phyloP scores from a whole-genome alignment of 64 coral and sea anemone genomes.

The Montipora cactus region DNA sequence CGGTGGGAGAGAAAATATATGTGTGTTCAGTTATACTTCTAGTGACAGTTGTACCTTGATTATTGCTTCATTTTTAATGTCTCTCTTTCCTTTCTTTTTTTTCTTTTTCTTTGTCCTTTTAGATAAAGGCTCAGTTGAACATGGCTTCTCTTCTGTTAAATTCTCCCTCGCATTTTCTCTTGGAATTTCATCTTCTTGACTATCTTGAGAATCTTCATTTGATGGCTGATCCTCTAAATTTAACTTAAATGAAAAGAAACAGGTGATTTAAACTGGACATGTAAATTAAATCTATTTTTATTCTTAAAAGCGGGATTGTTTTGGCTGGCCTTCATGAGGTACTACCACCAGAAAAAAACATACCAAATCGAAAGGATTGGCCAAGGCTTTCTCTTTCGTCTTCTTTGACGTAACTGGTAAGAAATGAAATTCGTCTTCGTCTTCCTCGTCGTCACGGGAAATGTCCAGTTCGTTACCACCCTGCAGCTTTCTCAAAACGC shows the following conservation, averaged over 20 bases:
- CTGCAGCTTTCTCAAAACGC: conserved; percentile 79
- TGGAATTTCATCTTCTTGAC: conserved; percentile 32
- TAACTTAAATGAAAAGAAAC: not conserved
- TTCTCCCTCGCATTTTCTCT: not conserved
- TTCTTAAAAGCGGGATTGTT: too few species aligned
- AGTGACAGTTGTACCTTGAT: not conserved
- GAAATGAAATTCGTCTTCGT: conserved; percentile 68
- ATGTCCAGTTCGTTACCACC: conserved; percentile 58
- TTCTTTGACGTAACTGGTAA: conserved; percentile 30
- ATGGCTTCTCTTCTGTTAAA: conserved; percentile 17
- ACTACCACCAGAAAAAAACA: not conserved
- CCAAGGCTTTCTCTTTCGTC: conserved; percentile 23
- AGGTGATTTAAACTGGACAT: too few species aligned
- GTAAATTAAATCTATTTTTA: too few species aligned
- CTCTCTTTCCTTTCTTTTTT: conserved; percentile 52
- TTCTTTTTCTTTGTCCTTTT: conserved; percentile 29
- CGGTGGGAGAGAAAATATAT: too few species aligned
- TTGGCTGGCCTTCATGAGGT: too few species aligned
- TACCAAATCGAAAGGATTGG: conserved; percentile 85
- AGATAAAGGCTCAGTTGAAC: not conserved
- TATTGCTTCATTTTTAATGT: conserved; percentile 2
- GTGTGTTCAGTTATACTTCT: not conserved
- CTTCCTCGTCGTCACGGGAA: conserved; percentile 34
- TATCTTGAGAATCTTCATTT: conserved; percentile 8
- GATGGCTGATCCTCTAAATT: conserved; percentile 37